Evolutionary conservation across 2,113 vertebrate genomes (phyloP).

Genomic region (Aepyceros melampus): DNA sequence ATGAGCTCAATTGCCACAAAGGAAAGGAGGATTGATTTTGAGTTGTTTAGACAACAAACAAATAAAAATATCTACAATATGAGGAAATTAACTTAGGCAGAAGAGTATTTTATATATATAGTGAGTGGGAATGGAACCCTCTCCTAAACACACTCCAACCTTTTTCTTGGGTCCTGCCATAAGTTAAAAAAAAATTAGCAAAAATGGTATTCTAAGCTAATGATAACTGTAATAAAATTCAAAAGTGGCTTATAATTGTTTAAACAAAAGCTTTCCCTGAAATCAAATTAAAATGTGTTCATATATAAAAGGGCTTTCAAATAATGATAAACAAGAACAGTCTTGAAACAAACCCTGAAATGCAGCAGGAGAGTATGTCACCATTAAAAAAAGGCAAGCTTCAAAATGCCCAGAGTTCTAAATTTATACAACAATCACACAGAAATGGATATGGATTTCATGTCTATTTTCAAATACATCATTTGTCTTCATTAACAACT

Average conservation of each 20-base stretch:
- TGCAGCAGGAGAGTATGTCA: neutral
- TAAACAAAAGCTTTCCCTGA: neutral
- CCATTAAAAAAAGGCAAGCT: neutral
- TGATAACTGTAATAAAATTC: constrained; percentile 4
- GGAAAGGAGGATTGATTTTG: neutral
- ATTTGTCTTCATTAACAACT: neutral
- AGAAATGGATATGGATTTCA: neutral
- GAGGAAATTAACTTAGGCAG: neutral
- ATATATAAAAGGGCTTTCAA: neutral
- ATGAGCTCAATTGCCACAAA: neutral
- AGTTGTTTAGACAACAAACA: neutral
- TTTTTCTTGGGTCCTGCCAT: neutral
- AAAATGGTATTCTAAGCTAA: neutral
- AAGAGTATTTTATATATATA: neutral
- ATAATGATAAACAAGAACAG: neutral
- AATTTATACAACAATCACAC: neutral
- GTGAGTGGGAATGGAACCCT: neutral
- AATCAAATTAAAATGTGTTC: constrained; percentile 36
- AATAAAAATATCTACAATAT: neutral
- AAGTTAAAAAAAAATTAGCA: neutral
- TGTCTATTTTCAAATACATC: neutral
- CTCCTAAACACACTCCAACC: neutral
- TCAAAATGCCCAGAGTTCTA: neutral
- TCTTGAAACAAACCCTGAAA: neutral
- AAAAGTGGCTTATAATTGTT: neutral